A percentile compares a stretch with the other conserved stretches of the same genome.
These are phyloP conservation scores for Pterocles gutturalis DNA, from an alignment of 2,113 vertebrate genomes.

Conservation along the genomic window DNA sequence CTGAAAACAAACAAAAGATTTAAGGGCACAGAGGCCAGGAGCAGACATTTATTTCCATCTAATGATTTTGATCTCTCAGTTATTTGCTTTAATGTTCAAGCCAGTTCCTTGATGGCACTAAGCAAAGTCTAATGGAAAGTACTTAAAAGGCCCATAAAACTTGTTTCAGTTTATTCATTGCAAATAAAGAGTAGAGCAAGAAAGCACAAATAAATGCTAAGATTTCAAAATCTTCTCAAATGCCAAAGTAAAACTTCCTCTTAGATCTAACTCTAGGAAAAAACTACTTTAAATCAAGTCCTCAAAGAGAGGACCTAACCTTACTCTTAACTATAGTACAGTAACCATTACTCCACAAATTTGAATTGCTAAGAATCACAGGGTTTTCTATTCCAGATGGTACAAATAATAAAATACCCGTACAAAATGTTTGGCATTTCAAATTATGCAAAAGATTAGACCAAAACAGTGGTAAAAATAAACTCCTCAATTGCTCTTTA, in stretches of 20 bases:
- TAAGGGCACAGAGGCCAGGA: not conserved
- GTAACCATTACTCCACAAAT: not conserved
- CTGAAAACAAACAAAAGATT: not conserved
- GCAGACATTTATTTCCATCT: not conserved
- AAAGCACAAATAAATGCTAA: not conserved
- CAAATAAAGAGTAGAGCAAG: not conserved
- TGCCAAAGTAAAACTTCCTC: not conserved
- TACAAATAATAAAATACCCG: not conserved
- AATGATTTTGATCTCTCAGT: not conserved
- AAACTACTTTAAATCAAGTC: not conserved
- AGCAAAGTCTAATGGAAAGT: not conserved
- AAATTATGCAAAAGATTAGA: not conserved
- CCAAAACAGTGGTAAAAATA: constrained; percentile 11
- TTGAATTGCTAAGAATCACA: not conserved
- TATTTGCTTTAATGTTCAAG: not conserved
- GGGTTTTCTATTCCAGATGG: not conserved
- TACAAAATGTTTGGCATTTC: not conserved
- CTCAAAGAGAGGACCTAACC: not conserved
- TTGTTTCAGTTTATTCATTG: not conserved
- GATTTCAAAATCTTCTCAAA: not conserved
- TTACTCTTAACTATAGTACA: not conserved
- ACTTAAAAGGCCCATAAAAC: not conserved
- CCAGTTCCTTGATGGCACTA: not conserved
- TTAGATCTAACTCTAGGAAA: not conserved
- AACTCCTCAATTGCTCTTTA: not conserved